These are phyloP conservation scores for Rambutsinella grinnellia DNA, from an alignment of 2,888 invertebrate species.

Conservation along the genomic window DNA sequence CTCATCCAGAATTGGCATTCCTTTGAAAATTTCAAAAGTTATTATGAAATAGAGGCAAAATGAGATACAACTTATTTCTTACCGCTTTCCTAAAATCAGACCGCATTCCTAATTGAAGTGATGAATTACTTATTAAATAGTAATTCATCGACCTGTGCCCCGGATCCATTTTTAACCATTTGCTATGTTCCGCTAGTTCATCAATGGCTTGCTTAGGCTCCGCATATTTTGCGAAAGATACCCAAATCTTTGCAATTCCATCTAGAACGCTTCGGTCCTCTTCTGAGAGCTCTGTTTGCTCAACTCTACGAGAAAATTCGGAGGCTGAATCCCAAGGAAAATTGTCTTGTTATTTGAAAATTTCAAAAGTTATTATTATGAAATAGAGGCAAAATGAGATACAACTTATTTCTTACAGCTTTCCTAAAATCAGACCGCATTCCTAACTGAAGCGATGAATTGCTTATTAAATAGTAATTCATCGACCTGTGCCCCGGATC, in stretches of 20 bases:
- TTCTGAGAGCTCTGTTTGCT: background rate
- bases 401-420: conserved; percentile 52
- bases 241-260: conserved; percentile 49
- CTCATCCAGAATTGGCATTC: conserved; percentile 60
- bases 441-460: conserved; percentile 15
- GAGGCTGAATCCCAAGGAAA: background rate
- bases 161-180: conserved; percentile 49
- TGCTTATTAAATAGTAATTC: conserved; percentile 53
- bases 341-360: too few species aligned
- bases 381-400: too few species aligned
- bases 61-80: too few species aligned
- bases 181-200: conserved; percentile 43
- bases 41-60: background rate
- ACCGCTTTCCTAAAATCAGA: conserved; percentile 59
- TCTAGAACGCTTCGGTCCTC: conserved; percentile 51
- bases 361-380: background rate
- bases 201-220: conserved; percentile 59
- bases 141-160: conserved; percentile 51
- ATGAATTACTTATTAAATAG: conserved; percentile 38
- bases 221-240: conserved; percentile 62
- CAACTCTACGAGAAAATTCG: too few species aligned
- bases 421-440: conserved; percentile 57
- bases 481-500: conserved; percentile 40
- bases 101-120: conserved; percentile 45
- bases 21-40: conserved; percentile 11